phyloP scores from a whole-genome alignment of 2,888 invertebrate species.

The Atethmia centrago region DNA sequence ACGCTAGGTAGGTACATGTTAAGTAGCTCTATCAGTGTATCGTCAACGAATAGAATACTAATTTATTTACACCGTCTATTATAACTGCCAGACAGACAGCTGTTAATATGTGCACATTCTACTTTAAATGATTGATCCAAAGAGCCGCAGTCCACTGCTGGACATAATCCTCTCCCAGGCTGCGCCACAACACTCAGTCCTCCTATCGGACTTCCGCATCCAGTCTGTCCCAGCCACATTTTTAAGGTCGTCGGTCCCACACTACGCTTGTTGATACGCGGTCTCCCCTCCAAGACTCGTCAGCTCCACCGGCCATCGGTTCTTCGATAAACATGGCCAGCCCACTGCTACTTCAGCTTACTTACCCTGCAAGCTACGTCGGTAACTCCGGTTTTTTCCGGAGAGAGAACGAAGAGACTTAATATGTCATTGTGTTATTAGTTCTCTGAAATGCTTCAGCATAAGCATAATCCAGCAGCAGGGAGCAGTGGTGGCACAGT shows the following conservation, averaged over 20 bases:
- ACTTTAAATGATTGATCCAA: background rate
- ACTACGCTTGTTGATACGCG: background rate
- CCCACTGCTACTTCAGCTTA: no score
- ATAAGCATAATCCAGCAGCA: no score
- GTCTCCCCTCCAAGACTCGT: background rate
- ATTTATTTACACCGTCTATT: background rate
- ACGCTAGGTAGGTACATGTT: conserved; percentile 3
- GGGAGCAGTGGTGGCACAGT: no score
- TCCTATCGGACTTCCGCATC: background rate
- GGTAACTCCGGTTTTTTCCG: no score
- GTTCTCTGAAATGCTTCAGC: no score
- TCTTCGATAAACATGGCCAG: background rate
- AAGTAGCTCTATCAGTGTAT: conserved; percentile 11
- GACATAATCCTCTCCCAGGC: background rate
- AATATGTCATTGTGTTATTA: no score
- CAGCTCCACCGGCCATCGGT: background rate
- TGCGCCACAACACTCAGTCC: background rate
- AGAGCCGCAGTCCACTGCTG: background rate
- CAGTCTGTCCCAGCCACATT: background rate
- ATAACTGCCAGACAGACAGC: background rate
- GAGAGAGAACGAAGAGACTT: background rate
- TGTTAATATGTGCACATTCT: background rate
- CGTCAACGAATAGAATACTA: conserved; percentile 23
- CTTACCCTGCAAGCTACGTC: no score
- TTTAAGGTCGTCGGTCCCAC: no score